Evolutionary conservation across 2,113 vertebrate species (phyloP), one percentile per base, ranked within the genome.

Genomic region (Ia io): DNA sequence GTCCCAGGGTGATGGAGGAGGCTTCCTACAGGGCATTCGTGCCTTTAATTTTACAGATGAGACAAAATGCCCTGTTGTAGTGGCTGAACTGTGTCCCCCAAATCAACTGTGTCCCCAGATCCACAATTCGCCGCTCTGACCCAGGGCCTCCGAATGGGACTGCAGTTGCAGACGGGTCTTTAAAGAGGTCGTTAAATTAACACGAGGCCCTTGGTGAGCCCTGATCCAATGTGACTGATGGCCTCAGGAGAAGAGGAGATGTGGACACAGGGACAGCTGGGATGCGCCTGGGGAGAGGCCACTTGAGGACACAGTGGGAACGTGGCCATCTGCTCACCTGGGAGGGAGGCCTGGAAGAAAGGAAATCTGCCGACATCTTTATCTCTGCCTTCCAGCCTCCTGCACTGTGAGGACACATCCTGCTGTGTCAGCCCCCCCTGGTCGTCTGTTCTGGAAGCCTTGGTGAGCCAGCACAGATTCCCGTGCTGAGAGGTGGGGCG

Each of bases 11-110:
- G 47, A 42, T 0, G 2, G 42, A 25, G 9, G 25, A 11, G 42
- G 2, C 9, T 20, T 65, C n/a, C 2, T 5, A 22, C 18, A 25
- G 2, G 49, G 2, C 10, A 4, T 20, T 0, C 0, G 16, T 6
- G 17, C 51, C 14, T 53, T 59, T 47, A n/a, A n/a, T 32, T 30
- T 80, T 83, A 53, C 9, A 61, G 11, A 37, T 22, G n/a, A 65
- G 20, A 42, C 20, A 6, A 4, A 42, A 2, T 42, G 1, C 3
- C 32, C 28, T 37, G 28, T 12, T 69, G 4, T 30, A 30, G 14
- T 23, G 47, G 12, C 30, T 42, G 12, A 47, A 37, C 1, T 7
- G 4, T 69, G 3, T 7, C 13, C 51, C 61, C n/a, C 23, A 40
- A 71, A 44, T 44, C n/a, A 61, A 61, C 59, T 37, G 10, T 74